Evolutionary conservation across 1,140 invertebrate species (phyloP).

Genomic region (Copidosoma floridanum): DNA sequence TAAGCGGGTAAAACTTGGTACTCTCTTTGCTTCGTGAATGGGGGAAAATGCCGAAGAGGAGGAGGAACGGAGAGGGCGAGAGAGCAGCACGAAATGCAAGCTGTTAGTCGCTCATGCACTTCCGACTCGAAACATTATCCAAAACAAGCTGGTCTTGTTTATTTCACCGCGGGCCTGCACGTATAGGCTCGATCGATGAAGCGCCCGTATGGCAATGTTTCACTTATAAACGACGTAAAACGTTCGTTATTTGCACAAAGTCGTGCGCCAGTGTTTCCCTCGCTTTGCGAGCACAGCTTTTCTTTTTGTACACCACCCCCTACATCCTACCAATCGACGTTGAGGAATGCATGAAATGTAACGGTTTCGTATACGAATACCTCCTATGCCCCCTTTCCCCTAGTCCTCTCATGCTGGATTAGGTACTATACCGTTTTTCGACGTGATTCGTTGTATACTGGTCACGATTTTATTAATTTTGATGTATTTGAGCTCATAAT

Average conservation of each 20-base stretch:
- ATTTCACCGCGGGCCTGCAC: slow-evolving; percentile 15
- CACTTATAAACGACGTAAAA: slow-evolving; percentile 25
- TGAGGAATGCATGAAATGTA: slow-evolving; percentile 13
- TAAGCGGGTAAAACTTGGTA: not conserved
- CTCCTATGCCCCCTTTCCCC: too few species aligned
- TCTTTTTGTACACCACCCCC: too few species aligned
- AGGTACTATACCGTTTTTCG: too few species aligned
- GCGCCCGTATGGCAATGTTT: slow-evolving; percentile 13
- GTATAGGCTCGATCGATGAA: slow-evolving; percentile 18
- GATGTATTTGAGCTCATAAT: too few species aligned
- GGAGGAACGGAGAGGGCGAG: not conserved
- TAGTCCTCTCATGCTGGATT: too few species aligned
- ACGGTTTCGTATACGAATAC: too few species aligned
- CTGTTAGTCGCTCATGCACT: slow-evolving; percentile 7
- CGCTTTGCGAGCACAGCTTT: not conserved
- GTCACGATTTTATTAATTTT: too few species aligned
- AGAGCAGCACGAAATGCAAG: slow-evolving; percentile 5
- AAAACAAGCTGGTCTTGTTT: slow-evolving; percentile 23
- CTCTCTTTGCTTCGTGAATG: not conserved
- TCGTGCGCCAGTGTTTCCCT: not conserved
- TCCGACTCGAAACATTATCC: slow-evolving; percentile 24
- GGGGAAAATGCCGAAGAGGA: not conserved
- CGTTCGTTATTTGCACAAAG: not conserved
- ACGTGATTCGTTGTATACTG: too few species aligned
- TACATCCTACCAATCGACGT: not conserved